Percentiles rank a stretch among this genome's conserved stretches.
phyloP scores from a whole-genome alignment of 2,888 invertebrate genomes.

The Dioctria rufipes region DNA sequence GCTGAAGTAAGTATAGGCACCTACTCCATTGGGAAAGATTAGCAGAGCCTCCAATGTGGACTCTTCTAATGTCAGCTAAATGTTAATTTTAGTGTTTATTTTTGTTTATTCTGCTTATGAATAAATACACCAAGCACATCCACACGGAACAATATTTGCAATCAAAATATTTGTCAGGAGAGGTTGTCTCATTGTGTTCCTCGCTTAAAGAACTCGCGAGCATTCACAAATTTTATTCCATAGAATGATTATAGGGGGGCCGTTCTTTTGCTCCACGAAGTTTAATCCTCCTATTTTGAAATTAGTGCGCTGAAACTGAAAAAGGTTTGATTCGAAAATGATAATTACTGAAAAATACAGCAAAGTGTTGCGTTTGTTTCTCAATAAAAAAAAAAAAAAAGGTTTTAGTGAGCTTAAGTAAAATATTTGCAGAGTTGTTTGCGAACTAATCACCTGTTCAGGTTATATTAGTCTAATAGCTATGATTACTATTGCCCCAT shows the following conservation, averaged over 20 bases:
- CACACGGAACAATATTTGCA: slow-evolving; percentile 54
- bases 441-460: slow-evolving; percentile 25
- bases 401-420: slow-evolving; percentile 43
- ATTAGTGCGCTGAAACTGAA: slow-evolving; percentile 1
- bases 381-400: slow-evolving; percentile 29
- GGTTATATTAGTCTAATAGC: background rate
- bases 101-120: slow-evolving; percentile 49
- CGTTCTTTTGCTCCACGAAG: background rate
- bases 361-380: slow-evolving; percentile 14
- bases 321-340: slow-evolving; percentile 11
- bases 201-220: slow-evolving; percentile 43
- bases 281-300: background rate
- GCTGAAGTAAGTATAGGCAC: background rate
- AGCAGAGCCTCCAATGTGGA: slow-evolving; percentile 38
- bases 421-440: slow-evolving; percentile 53
- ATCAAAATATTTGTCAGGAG: slow-evolving; percentile 53
- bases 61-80: slow-evolving; percentile 53
- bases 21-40: slow-evolving; percentile 40
- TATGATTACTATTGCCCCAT: slow-evolving; percentile 19
- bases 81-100: slow-evolving; percentile 55
- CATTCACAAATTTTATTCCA: slow-evolving; percentile 40
- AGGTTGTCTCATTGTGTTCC: slow-evolving; percentile 45
- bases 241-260: slow-evolving; percentile 29
- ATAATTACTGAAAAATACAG: slow-evolving; percentile 2
- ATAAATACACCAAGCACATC: slow-evolving; percentile 50